Evolutionary conservation across 2,888 invertebrate genomes (phyloP).

Genomic region (Sepiola atlantica): DNA sequence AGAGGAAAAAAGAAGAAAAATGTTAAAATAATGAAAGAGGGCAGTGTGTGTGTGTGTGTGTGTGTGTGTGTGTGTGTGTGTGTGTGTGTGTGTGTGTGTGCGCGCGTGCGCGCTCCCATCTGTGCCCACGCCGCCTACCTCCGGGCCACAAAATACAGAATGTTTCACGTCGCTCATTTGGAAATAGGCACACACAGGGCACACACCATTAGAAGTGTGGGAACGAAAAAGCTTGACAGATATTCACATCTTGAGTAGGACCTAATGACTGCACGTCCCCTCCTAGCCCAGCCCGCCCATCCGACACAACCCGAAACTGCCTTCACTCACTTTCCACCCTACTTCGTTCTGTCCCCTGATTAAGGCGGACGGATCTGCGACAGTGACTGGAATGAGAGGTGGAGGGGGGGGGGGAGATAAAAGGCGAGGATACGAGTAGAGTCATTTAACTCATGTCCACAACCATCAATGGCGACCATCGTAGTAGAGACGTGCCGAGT

Average conservation of each 20-base stretch:
- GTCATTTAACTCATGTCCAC: not conserved
- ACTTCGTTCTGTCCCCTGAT: not conserved
- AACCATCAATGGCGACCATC: not conserved
- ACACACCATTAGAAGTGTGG: not conserved
- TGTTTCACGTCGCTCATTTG: not conserved
- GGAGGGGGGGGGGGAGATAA: too few relatives aligned
- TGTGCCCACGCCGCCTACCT: too few relatives aligned
- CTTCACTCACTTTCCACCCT: not conserved
- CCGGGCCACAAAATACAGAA: not conserved
- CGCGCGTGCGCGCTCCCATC: not conserved
- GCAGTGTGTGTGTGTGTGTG: not conserved
- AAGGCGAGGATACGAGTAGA: not conserved
- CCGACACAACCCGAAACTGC: too few relatives aligned
- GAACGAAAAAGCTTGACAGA: not conserved
- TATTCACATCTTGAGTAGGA: slow-evolving; percentile 1
- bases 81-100: too few relatives aligned
- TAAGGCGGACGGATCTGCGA: not conserved
- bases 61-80: too few relatives aligned
- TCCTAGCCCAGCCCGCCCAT: not conserved
- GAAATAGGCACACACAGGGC: not conserved
- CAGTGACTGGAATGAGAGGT: not conserved
- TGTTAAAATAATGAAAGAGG: not conserved
- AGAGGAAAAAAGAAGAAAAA: too few relatives aligned
- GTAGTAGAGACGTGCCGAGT: not conserved
- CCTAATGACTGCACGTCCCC: not conserved